These are phyloP conservation scores for Drosophila paranaensis DNA, from an alignment of 2,888 invertebrate genomes.

Conservation along the genomic window DNA sequence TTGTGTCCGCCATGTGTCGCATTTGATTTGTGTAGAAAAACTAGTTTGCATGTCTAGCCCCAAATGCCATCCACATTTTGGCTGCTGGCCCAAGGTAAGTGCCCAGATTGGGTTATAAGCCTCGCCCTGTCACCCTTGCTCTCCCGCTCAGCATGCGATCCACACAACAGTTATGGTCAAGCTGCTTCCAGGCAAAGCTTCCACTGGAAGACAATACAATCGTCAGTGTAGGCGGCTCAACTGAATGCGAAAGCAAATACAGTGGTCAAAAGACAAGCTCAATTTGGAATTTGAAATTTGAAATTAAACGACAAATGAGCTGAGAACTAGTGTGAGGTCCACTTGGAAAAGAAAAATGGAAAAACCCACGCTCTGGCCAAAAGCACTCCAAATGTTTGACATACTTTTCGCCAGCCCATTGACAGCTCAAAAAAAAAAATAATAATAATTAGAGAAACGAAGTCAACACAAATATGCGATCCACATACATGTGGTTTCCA, in stretches of 20 bases:
- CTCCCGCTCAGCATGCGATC: conserved; percentile 1
- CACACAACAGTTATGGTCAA: conserved; percentile 2
- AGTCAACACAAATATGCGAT: conserved; percentile 27
- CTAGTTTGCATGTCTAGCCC: conserved; percentile 51
- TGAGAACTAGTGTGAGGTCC: conserved; percentile 22
- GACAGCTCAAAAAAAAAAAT: conserved; percentile 1
- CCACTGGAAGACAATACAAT: conserved; percentile 5
- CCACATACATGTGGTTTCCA: conserved; percentile 36
- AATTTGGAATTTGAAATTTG: conserved; percentile 14
- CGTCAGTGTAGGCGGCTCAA: conserved; percentile 9
- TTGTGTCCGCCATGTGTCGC: conserved; percentile 70
- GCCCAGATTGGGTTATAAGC: conserved; percentile 23
- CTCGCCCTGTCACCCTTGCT: not conserved
- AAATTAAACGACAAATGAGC: conserved; percentile 1
- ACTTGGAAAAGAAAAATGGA: conserved; percentile 9
- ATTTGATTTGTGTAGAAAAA: conserved; percentile 36
- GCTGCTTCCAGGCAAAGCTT: conserved; percentile 9
- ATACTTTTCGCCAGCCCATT: conserved; percentile 42
- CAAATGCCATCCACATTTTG: conserved; percentile 48
- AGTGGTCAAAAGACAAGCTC: not conserved
- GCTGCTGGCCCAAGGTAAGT: conserved; percentile 31
- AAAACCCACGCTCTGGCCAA: conserved; percentile 26
- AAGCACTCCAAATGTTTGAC: conserved; percentile 40
- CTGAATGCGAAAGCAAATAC: conserved; percentile 15
- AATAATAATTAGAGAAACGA: not conserved